Evolutionary conservation across 2,797 vertebrate species (phyloP).

Genomic region (Falco rusticolus): DNA sequence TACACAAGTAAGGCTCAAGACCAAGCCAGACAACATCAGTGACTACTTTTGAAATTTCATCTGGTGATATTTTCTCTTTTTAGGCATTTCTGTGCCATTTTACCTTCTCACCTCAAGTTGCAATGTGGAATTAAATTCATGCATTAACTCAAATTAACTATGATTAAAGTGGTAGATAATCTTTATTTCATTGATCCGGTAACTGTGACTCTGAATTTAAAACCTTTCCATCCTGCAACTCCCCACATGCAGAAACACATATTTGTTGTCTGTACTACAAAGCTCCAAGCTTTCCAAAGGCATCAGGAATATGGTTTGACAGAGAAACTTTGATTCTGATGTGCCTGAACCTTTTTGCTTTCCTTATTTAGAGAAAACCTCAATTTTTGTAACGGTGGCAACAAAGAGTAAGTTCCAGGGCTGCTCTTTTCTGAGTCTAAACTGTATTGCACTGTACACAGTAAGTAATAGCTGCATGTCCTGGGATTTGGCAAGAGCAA

Average conservation of each 20-base stretch:
- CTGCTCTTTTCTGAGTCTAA: background rate
- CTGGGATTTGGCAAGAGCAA: slow-evolving; percentile 52
- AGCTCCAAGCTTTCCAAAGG: background rate
- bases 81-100: background rate
- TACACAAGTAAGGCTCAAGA: background rate
- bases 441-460: background rate
- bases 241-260: background rate
- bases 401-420: background rate
- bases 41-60: background rate
- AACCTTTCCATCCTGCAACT: background rate
- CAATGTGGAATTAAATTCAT: background rate
- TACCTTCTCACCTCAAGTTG: background rate
- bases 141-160: background rate
- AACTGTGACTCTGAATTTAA: background rate
- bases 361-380: background rate
- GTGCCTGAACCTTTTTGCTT: background rate
- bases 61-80: background rate
- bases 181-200: slow-evolving; percentile 21
- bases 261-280: background rate
- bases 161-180: background rate
- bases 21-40: background rate
- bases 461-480: slow-evolving; percentile 48
- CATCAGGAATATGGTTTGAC: background rate
- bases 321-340: background rate
- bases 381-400: background rate